Evolutionary conservation across 1,140 invertebrate species (phyloP), one percentile per base, ranked within the genome.

Genomic region (Macrobrachium rosenbergii): DNA sequence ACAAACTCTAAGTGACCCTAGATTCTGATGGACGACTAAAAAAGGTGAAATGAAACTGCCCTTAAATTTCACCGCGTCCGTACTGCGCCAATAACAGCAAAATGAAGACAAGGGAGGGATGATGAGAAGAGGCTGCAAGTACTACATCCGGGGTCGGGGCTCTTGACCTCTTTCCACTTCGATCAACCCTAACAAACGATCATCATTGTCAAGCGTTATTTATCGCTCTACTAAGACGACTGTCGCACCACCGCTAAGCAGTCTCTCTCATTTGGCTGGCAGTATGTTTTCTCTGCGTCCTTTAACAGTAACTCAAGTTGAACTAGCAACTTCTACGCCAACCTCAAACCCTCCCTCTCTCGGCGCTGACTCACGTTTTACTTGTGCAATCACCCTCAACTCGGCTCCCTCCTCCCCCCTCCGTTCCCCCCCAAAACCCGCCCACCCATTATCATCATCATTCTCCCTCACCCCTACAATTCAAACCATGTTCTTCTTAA

Each of bases 91-190:
- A 14, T 14, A 16, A 52, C 37, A 21, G n/a, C n/a, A 37, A 8
- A 19, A 19, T 52, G 21, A 72, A 37, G 43, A 11, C 2, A 37
- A 72, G 21, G 7, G 2, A 37, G 75, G 72, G 16, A 12, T 37
- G 69, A 5, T 19, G 37, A 75, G 12, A 28, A 75, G 37, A 45
- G 52, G 37, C 43, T 52, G 17, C 75, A 58, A 37, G 75, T 77
- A 77, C 75, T 77, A 21, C 19, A 77, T 77, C 75, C 75, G 75
- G 75, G 75, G 75, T 77, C 75, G 45, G 37, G 52, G 45, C 45
- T 58, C 75, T 77, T 77, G 75, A 77, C 75, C 75, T 19, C 2
- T 23, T 58, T 10, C 37, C 75, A 75, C 19, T 58, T 58, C 75
- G 21, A 14, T 43, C 75, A 19, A 58, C 19, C 45, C 45, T 7